Percentiles rank a stretch among this genome's conserved stretches.
Conservation (phyloP, 2,797 vertebrate species). For the Amblyraja radiata region DNA sequence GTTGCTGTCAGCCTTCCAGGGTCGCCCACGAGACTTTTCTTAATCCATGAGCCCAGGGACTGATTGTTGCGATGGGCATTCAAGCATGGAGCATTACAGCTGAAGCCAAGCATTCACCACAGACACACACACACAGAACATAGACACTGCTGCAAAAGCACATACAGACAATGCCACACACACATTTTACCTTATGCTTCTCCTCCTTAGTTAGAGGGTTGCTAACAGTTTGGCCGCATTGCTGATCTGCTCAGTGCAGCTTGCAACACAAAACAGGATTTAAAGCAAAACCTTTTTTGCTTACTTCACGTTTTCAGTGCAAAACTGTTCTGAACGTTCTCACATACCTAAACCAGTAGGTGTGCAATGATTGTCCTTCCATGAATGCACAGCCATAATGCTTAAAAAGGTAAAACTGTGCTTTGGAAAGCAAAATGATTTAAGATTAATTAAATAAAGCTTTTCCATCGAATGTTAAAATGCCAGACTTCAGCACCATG, state of each 20-base stretch:
- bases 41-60: slow-evolving; percentile 2
- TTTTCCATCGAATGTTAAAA: not conserved
- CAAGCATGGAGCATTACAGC: slow-evolving; percentile 19
- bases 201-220: not conserved
- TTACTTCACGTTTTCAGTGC: not conserved
- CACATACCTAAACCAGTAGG: not conserved
- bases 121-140: not conserved
- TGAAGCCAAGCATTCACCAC: slow-evolving; percentile 18
- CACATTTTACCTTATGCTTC: not conserved
- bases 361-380: not conserved
- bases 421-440: not conserved
- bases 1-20: not conserved
- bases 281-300: not conserved
- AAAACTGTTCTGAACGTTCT: not conserved
- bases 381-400: not conserved
- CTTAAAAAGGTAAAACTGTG: not conserved
- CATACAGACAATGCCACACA: not conserved
- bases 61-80: slow-evolving; percentile 1
- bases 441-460: not conserved
- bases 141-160: not conserved
- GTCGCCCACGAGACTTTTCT: slow-evolving; percentile 1
- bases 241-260: not conserved
- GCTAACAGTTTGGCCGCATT: not conserved
- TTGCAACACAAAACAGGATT: not conserved
- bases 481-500: not conserved